Percentiles rank a stretch among this genome's conserved stretches.
Conservation (phyloP, 2,888 invertebrate genomes). For the Drosophila mettleri region DNA sequence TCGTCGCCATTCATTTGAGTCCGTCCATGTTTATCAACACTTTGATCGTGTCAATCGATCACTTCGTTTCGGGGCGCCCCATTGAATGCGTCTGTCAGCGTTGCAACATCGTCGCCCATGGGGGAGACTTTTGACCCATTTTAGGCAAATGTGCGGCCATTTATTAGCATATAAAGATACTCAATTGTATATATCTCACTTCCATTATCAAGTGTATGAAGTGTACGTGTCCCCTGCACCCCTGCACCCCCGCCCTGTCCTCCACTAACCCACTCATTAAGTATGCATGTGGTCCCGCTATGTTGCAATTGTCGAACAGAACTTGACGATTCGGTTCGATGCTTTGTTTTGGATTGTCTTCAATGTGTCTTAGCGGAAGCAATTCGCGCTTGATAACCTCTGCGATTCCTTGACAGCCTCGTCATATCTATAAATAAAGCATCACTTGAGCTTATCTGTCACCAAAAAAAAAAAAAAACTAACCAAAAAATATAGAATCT, state of each 20-base stretch:
- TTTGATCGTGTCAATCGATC: conserved; percentile 82
- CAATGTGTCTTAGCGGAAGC: conserved; percentile 51
- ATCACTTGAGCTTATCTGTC: conserved; percentile 51
- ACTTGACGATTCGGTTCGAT: conserved; percentile 20
- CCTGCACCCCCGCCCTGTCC: conserved; percentile 14
- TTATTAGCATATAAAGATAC: conserved; percentile 76
- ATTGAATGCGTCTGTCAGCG: conserved; percentile 47
- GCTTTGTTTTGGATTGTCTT: conserved; percentile 37
- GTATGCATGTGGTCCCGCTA: conserved; percentile 37
- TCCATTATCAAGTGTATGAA: conserved; percentile 66
- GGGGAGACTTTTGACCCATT: conserved; percentile 85
- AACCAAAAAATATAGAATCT: neutral
- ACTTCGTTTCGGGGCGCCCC: conserved; percentile 63
- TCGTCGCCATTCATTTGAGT: conserved; percentile 66
- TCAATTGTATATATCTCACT: conserved; percentile 65
- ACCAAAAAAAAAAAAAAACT: conserved; percentile 11
- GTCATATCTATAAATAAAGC: conserved; percentile 74
- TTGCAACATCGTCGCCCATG: conserved; percentile 75
- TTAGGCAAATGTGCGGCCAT: conserved; percentile 82
- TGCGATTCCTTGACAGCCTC: conserved; percentile 35
- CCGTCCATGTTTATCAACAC: conserved; percentile 68
- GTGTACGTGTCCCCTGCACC: conserved; percentile 16
- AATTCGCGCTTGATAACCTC: conserved; percentile 55
- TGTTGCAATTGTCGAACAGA: conserved; percentile 40
- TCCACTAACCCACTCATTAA: conserved; percentile 45